Evolutionary conservation across 2,797 vertebrate species (phyloP).

Genomic region (Poeciliopsis turneri): DNA sequence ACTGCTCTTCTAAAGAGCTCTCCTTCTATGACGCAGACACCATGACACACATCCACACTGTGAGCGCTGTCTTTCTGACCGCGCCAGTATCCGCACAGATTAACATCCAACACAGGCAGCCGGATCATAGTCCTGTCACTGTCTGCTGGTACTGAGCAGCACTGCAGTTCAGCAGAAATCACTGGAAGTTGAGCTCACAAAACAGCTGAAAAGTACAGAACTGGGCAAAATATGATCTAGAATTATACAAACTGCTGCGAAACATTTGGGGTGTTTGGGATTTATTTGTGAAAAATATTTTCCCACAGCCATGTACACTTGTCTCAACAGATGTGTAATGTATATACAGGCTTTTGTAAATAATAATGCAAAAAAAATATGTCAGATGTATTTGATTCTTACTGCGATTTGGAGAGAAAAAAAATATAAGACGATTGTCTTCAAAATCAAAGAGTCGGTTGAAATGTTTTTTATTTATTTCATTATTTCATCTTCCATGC

Average conservation of each 20-base stretch:
- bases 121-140: constrained; percentile 20
- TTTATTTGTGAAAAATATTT: too few species aligned
- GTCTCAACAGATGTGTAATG: too few species aligned
- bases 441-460: neutral
- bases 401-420: neutral
- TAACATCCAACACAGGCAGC: neutral
- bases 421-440: neutral
- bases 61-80: neutral
- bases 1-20: constrained; percentile 46
- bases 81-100: constrained; percentile 24
- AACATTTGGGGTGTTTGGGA: too few species aligned
- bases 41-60: constrained; percentile 35
- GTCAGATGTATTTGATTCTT: neutral
- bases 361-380: neutral
- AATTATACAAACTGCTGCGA: too few species aligned
- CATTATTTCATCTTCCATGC: too few species aligned
- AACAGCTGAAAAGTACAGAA: neutral
- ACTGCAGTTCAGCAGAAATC: neutral
- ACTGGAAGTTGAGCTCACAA: neutral
- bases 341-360: too few species aligned
- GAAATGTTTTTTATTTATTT: too few species aligned
- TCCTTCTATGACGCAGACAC: constrained; percentile 61
- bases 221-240: too few species aligned
- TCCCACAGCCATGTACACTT: too few species aligned
- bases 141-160: constrained; percentile 45